Percentiles rank a stretch among this genome's conserved stretches.
phyloP scores from a whole-genome alignment of 2,888 invertebrate species.

The Erannis defoliaria region DNA sequence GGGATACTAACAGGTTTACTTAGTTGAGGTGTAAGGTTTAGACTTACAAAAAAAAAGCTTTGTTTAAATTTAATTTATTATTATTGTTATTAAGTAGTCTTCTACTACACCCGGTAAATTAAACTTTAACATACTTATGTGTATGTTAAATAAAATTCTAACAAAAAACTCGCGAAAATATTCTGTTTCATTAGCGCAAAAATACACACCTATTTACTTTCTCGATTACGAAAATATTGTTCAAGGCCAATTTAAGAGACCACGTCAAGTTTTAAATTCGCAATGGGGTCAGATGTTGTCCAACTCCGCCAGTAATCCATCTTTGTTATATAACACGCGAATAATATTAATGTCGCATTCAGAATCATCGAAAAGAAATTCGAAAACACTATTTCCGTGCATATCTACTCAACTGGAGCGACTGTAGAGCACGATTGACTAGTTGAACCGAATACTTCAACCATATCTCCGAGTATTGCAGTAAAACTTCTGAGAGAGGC shows the following conservation, averaged over 20 bases:
- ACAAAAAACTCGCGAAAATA: not conserved
- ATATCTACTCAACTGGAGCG: constrained; percentile 10
- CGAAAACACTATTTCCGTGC: constrained; percentile 22
- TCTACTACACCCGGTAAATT: too few relatives aligned
- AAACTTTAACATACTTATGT: too few relatives aligned
- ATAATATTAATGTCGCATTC: constrained; percentile 37
- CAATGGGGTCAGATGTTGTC: constrained; percentile 45
- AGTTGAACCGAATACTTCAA: too few relatives aligned
- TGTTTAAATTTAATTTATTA: too few relatives aligned
- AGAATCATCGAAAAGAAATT: constrained; percentile 42
- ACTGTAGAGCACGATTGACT: too few relatives aligned
- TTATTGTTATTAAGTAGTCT: too few relatives aligned
- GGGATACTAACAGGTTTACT: too few relatives aligned
- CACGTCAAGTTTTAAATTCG: constrained; percentile 24
- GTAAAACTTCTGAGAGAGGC: too few relatives aligned
- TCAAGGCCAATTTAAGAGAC: constrained; percentile 22
- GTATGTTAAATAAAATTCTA: too few relatives aligned
- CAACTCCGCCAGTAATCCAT: constrained; percentile 49
- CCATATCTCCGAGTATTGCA: too few relatives aligned
- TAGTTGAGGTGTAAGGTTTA: too few relatives aligned
- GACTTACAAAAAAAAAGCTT: too few relatives aligned
- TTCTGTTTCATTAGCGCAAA: not conserved
- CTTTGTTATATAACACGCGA: constrained; percentile 53
- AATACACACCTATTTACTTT: not conserved
- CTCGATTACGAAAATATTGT: constrained; percentile 14